Evolutionary conservation across 2,888 invertebrate species (phyloP).

Genomic region (Drosophila limbata): DNA sequence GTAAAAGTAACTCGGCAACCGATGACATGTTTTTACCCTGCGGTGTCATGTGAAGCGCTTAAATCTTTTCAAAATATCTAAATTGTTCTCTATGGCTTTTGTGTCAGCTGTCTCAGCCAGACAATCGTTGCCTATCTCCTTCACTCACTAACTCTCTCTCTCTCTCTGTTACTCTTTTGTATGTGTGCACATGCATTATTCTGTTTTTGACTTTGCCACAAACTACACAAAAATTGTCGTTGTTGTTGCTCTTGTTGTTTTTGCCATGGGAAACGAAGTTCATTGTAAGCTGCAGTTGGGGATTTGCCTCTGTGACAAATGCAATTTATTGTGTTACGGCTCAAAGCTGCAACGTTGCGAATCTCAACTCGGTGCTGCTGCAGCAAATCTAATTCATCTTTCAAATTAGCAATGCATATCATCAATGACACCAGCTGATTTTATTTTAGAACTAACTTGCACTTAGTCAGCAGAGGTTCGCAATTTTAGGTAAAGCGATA

Average conservation of each 20-base stretch:
- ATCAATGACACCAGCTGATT: slow-evolving; percentile 37
- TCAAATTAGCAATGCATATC: slow-evolving; percentile 66
- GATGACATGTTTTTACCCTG: slow-evolving; percentile 68
- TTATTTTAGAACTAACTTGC: neutral
- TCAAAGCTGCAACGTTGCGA: slow-evolving; percentile 69
- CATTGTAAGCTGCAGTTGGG: slow-evolving; percentile 69
- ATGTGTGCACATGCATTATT: slow-evolving; percentile 74
- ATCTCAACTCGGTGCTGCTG: slow-evolving; percentile 50
- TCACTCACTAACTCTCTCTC: slow-evolving; percentile 8
- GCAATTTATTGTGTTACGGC: slow-evolving; percentile 73
- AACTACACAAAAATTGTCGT: slow-evolving; percentile 70
- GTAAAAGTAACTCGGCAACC: slow-evolving; percentile 50
- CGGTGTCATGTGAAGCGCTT: slow-evolving; percentile 62
- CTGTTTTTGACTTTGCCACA: slow-evolving; percentile 79
- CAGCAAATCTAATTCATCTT: slow-evolving; percentile 74
- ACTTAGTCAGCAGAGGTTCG: neutral
- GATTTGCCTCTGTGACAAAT: slow-evolving; percentile 74
- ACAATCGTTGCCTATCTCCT: slow-evolving; percentile 45
- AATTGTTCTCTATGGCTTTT: slow-evolving; percentile 78
- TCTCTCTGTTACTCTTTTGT: slow-evolving; percentile 21
- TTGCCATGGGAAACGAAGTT: slow-evolving; percentile 55
- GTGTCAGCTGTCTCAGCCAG: slow-evolving; percentile 72
- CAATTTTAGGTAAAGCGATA: neutral
- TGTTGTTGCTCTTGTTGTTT: slow-evolving; percentile 47
- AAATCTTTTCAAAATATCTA: slow-evolving; percentile 77